Evolutionary conservation across 2,797 vertebrate species (phyloP), one percentile per base, ranked within the genome.

Genomic region (Malacoctenus gilli): DNA sequence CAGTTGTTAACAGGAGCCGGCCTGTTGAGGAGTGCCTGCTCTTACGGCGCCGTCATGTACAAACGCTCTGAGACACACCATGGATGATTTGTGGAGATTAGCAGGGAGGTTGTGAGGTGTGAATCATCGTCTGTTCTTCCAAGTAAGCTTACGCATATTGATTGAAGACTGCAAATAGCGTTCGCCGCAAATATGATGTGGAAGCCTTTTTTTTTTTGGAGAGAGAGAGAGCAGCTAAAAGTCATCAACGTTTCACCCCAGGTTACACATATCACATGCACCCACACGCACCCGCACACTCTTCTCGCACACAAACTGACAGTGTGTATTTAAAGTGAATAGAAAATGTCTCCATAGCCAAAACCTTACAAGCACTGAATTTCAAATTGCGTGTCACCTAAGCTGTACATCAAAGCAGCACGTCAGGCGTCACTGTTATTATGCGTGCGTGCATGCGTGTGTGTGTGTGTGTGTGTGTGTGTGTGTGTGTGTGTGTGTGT

Each of bases 31-130:
- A 43, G 50, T 71, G n/a, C 70, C 42, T 49, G 13, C 68, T 80
- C 43, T 60, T 53, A 75, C 59, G 69, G 60, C 56, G 51, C 77
- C 75, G 80, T 79, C 72, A 82, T 85, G 85, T 85, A 67, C 73
- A 76, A n/a, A 74, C 4, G 47, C 37, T 38, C 77, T 40, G 59
- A 79, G 78, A 78, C 66, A 65, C 61, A 66, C 78, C 51, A 11
- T 39, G 63, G 65, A 79, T 76, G 73, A 78, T 83, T 87, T 82
- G 81, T 68, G 78, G 60, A 83, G 83, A 89, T 83, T 88, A 87
- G 80, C 28, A 12, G 47, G 46, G 65, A 75, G 76, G 73, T 75
- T 62, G 57, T 32, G 62, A 67, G 68, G 63, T 58, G 55, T 75
- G 72, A 79, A 85, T 87, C 69, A 82, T 60, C 64, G 16, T 68